These are phyloP conservation scores for Alcedo quadribrachys DNA, from an alignment of 2,797 vertebrate species.

Conservation along the genomic window DNA sequence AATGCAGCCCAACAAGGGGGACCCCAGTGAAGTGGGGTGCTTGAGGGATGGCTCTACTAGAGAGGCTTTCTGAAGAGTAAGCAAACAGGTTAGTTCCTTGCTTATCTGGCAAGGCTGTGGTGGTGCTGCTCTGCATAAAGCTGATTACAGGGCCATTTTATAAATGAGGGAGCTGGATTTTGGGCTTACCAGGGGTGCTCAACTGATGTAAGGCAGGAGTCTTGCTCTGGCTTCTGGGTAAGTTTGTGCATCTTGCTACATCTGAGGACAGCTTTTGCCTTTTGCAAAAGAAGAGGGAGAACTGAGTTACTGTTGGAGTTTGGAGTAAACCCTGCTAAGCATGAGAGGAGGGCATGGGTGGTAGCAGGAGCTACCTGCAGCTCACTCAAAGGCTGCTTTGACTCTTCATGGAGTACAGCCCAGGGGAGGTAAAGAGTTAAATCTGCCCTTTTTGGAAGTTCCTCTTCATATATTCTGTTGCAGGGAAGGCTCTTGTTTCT, in stretches of 20 bases:
- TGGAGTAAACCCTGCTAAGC: neutral
- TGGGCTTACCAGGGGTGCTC: neutral
- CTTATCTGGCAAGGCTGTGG: neutral
- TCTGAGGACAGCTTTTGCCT: neutral
- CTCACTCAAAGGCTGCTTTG: neutral
- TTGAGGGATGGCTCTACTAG: fast-evolving
- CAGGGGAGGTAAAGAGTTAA: neutral
- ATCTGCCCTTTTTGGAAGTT: neutral
- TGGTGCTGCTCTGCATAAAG: neutral
- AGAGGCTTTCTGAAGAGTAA: neutral
- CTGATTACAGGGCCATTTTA: neutral
- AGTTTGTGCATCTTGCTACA: neutral
- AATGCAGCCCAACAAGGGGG: neutral
- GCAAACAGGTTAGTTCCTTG: neutral
- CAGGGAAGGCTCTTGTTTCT: neutral
- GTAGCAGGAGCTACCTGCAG: neutral
- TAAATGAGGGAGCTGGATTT: neutral
- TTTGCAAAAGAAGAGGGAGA: neutral
- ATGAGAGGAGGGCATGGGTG: neutral
- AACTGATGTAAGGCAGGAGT: neutral
- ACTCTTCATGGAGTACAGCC: neutral
- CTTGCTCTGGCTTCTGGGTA: neutral
- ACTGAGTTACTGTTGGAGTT: neutral
- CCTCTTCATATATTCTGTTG: fast-evolving
- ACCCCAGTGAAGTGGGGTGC: neutral